phyloP scores from a whole-genome alignment of 1,140 invertebrate genomes.

The Macrobrachium nipponense region DNA sequence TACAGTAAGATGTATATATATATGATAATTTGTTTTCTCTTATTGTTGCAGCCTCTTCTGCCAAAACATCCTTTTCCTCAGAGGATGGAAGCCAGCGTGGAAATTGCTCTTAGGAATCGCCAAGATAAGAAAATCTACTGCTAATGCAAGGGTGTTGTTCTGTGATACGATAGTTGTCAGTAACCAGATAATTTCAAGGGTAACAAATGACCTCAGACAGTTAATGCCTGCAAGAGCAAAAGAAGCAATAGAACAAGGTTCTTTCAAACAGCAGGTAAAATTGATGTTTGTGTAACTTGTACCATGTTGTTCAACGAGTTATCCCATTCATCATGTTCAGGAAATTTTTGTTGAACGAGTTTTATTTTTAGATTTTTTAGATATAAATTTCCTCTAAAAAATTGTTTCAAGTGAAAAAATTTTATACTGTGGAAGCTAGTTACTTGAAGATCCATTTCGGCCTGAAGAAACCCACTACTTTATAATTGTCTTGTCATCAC shows the following conservation, averaged over 20 bases:
- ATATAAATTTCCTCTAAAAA: too few relatives aligned
- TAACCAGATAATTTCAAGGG: constrained; percentile 77
- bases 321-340: too few relatives aligned
- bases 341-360: too few relatives aligned
- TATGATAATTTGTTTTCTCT: not conserved
- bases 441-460: too few relatives aligned
- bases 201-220: constrained; percentile 77
- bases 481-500: too few relatives aligned
- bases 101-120: constrained; percentile 71
- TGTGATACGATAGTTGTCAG: constrained; percentile 72
- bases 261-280: constrained; percentile 63
- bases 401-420: too few relatives aligned
- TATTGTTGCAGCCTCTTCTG: constrained; percentile 71
- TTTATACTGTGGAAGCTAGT: too few relatives aligned
- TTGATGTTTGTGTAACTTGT: constrained; percentile 67
- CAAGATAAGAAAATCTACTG: constrained; percentile 35
- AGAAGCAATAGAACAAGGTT: constrained; percentile 68
- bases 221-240: constrained; percentile 81
- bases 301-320: too few relatives aligned
- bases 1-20: not conserved
- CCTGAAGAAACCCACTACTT: too few relatives aligned
- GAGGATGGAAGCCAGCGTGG: constrained; percentile 82
- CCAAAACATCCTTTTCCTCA: constrained; percentile 83
- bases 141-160: constrained; percentile 66
- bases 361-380: too few relatives aligned